Evolutionary conservation across 2,113 vertebrate species (phyloP).

Genomic region (Crotalus horridus): DNA sequence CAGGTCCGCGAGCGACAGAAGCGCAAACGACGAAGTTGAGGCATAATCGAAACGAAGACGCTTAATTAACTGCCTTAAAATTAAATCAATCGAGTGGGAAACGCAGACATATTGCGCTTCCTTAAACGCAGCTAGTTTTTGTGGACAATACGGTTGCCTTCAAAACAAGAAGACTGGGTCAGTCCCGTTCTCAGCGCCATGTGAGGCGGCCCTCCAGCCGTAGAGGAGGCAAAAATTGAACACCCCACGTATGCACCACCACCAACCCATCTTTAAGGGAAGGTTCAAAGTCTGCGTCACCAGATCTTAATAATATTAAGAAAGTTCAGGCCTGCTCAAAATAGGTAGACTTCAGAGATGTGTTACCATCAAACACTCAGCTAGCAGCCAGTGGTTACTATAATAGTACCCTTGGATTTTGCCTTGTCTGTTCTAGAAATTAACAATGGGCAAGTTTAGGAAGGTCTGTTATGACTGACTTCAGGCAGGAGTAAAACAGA

Average conservation of each 20-base stretch:
- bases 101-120: not conserved
- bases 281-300: not conserved
- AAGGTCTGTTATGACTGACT: not conserved
- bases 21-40: not conserved
- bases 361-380: not conserved
- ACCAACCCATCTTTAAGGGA: not conserved
- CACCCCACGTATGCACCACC: not conserved
- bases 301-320: not conserved
- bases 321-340: not conserved
- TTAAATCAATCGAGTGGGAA: not conserved
- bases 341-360: not conserved
- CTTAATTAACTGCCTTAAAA: not conserved
- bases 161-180: not conserved
- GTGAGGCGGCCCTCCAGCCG: not conserved
- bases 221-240: not conserved
- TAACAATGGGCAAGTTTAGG: not conserved
- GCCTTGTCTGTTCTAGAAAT: not conserved
- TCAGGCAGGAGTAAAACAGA: not conserved
- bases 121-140: not conserved
- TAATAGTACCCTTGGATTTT: not conserved
- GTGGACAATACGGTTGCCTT: not conserved
- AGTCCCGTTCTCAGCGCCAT: not conserved
- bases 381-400: not conserved
- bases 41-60: not conserved
- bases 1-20: not conserved